Percentiles rank a stretch among this genome's conserved stretches.
Conservation (phyloP, 2,797 vertebrate genomes). For the Hylomyscus alleni region DNA sequence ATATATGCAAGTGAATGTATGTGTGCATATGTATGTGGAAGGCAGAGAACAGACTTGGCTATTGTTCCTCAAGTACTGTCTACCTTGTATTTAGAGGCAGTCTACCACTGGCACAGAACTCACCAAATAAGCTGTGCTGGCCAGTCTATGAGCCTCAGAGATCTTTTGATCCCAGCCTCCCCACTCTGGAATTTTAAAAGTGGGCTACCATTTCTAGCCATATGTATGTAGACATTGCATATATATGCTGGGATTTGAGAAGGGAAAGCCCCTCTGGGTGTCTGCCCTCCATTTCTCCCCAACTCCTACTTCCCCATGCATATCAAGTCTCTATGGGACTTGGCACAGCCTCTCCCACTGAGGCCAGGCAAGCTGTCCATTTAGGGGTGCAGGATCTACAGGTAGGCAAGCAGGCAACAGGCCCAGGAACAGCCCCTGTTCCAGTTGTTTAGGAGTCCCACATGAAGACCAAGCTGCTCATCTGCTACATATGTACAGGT, state of each 20-base stretch:
- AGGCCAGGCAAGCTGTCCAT: neutral
- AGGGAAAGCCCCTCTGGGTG: neutral
- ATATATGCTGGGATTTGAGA: neutral
- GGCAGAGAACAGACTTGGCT: neutral
- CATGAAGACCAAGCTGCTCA: neutral
- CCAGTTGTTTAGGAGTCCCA: neutral
- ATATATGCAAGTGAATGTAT: neutral
- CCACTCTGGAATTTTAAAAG: neutral
- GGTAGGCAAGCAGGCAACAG: neutral
- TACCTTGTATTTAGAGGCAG: neutral
- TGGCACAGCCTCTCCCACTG: neutral
- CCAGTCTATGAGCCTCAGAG: neutral
- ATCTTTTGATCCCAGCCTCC: neutral
- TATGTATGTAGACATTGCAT: neutral
- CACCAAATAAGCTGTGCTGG: neutral
- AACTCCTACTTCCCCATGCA: neutral
- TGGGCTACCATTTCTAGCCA: neutral
- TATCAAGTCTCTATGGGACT: neutral
- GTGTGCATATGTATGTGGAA: no score
- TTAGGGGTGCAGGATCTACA: neutral
- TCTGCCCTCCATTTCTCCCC: neutral
- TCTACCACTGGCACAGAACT: neutral
- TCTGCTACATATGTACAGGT: neutral
- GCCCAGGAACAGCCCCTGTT: neutral
- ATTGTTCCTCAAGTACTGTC: neutral